These are phyloP conservation scores for Scolopax bukidnonensis DNA, from an alignment of 2,797 vertebrate species.

Conservation along the genomic window DNA sequence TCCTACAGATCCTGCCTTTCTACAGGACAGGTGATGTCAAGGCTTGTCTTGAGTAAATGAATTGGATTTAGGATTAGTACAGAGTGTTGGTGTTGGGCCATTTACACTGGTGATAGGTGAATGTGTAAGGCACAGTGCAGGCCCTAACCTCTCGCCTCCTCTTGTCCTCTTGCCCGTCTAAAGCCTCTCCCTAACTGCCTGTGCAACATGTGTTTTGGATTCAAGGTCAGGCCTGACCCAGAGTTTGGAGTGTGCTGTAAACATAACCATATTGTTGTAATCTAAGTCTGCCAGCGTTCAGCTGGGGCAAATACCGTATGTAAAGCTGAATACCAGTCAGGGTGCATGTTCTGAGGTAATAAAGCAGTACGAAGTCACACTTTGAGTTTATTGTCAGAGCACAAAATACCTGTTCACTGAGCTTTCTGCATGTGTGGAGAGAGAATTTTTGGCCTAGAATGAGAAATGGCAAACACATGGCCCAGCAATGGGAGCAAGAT, in stretches of 20 bases:
- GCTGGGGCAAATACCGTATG: accelerated
- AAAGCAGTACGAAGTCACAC: not conserved
- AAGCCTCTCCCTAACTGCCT: not conserved
- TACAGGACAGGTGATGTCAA: not conserved
- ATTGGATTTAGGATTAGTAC: not conserved
- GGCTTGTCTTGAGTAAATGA: not conserved
- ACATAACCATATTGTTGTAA: not conserved
- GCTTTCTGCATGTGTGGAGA: not conserved
- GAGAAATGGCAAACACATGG: not conserved
- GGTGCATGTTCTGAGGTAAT: not conserved
- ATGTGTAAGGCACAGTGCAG: not conserved
- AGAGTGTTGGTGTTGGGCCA: not conserved
- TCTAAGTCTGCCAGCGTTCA: not conserved
- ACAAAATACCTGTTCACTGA: not conserved
- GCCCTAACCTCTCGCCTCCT: not conserved
- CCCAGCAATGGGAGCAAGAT: not conserved
- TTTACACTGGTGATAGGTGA: accelerated
- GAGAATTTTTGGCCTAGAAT: not conserved
- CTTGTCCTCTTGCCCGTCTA: not conserved
- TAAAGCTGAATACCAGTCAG: not conserved
- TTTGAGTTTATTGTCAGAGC: not conserved
- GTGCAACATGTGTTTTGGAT: not conserved
- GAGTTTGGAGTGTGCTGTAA: not conserved
- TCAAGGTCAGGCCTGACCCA: not conserved
- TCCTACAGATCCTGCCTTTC: not conserved